Percentiles rank a stretch among this genome's conserved stretches.
These are phyloP conservation scores for Mylabris sibirica DNA, from an alignment of 2,888 invertebrate genomes.

Conservation along the genomic window DNA sequence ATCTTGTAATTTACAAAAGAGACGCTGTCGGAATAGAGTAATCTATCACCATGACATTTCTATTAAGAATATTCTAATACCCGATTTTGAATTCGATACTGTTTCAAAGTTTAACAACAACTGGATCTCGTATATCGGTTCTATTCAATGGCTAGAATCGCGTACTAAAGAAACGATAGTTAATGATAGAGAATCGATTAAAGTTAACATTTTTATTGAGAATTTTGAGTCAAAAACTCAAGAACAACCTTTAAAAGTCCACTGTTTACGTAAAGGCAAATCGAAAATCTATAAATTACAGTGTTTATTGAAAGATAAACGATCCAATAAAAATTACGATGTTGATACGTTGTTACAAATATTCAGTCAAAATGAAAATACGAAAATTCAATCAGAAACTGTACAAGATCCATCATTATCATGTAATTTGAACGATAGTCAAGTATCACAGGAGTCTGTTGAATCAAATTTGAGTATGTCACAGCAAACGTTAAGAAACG, in stretches of 20 bases:
- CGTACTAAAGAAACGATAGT: not conserved
- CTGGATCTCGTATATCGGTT: not conserved
- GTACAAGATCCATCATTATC: not conserved
- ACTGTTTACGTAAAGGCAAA: not conserved
- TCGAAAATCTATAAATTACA: constrained; percentile 3
- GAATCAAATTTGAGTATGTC: not conserved
- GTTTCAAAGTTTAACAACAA: not conserved
- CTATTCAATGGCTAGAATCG: not conserved
- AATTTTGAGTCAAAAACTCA: not conserved
- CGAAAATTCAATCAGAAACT: not conserved
- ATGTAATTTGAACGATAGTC: not conserved
- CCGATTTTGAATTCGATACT: not conserved
- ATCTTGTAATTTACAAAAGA: not conserved
- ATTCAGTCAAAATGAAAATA: not conserved
- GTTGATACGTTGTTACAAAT: not conserved
- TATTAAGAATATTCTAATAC: not conserved
- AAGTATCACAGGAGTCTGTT: not conserved
- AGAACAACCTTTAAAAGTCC: not conserved
- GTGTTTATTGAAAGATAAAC: not conserved
- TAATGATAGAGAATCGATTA: not conserved
- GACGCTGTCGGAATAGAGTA: not conserved
- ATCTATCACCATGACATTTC: not conserved
- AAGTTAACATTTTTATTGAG: not conserved
- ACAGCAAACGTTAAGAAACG: not conserved
- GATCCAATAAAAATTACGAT: not conserved